Base-by-base conservation (phyloP, 2,888 invertebrate genomes). In the Aphidius colemani region DNA sequence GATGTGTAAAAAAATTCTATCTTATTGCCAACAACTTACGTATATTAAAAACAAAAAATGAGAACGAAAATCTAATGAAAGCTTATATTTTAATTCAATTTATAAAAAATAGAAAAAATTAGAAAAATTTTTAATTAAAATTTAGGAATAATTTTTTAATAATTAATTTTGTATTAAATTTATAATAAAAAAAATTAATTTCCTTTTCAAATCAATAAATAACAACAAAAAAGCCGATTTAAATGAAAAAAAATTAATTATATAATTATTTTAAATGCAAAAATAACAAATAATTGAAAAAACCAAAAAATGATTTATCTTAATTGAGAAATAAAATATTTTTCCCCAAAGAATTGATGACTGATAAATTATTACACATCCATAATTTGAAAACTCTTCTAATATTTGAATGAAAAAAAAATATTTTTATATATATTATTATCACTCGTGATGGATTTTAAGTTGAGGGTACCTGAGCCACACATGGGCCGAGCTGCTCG, bases 381-480 rank as follows among this genome's bases (percentile, higher is more conserved):
- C 67, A 66, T 55, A 70, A 67, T 68, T 65, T 49, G 58, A 61
- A 39, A 56, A 46, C 43, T 50, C 13, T 8, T 13, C 39, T 45
- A 51, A 30, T 30, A 30, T 30, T 30, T 30, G 30, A 30, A 5
- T 30, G 5, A 30, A 30, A 30, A 30, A 30, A 30, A 30, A 30
- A 2, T 2, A 18, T 58, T 30, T 58, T 56, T 69, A 68, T 68
- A 66, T 70, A 71, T 71, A 67, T 68, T 66, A 59, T 67, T 63
- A 67, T 69, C 66, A 66, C 72, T 70, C 70, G 53, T 60, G 62
- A 70, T 72, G 69, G 30, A 30, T 30, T 30, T 30, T 30, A 75
- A 75, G 74, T 75, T 75, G 79, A 79, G 78, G 79, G 79, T 79
- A 79, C 79, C 79, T 79, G 79, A 78, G 78, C 78, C 79, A 77